phyloP scores from a whole-genome alignment of 2,888 invertebrate genomes.

The Erebia palarica region DNA sequence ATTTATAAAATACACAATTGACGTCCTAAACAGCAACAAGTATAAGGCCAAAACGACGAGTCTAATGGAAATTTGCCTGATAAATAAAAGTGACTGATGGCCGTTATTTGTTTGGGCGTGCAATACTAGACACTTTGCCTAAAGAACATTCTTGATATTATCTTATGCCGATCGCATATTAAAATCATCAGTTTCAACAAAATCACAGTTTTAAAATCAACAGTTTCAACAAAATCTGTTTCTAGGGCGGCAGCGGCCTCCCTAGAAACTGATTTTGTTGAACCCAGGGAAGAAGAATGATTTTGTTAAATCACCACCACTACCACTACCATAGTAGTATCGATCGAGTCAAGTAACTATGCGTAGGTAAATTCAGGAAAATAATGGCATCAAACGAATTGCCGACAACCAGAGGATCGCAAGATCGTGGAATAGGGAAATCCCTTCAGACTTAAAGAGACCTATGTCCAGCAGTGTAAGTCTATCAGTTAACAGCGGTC shows the following conservation, averaged over 20 bases:
- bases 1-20: slow-evolving; percentile 18
- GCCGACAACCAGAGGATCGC: too few relatives aligned
- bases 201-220: too few relatives aligned
- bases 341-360: neutral
- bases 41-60: slow-evolving; percentile 17
- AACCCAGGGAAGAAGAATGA: too few relatives aligned
- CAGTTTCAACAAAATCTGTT: too few relatives aligned
- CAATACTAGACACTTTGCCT: slow-evolving; percentile 4
- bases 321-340: too few relatives aligned
- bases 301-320: too few relatives aligned
- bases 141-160: slow-evolving; percentile 2
- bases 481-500: neutral
- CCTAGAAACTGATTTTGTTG: too few relatives aligned
- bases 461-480: neutral
- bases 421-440: neutral
- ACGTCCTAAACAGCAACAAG: slow-evolving; percentile 21
- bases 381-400: neutral
- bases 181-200: too few relatives aligned
- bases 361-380: neutral
- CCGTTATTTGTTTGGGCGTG: slow-evolving; percentile 3
- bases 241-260: too few relatives aligned
- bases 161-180: neutral
- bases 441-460: neutral
- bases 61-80: slow-evolving; percentile 15
- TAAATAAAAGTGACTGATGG: slow-evolving; percentile 9